phyloP scores from a whole-genome alignment of 35 echinoderm and acorn worm species.

The Stichopus chloronotus region DNA sequence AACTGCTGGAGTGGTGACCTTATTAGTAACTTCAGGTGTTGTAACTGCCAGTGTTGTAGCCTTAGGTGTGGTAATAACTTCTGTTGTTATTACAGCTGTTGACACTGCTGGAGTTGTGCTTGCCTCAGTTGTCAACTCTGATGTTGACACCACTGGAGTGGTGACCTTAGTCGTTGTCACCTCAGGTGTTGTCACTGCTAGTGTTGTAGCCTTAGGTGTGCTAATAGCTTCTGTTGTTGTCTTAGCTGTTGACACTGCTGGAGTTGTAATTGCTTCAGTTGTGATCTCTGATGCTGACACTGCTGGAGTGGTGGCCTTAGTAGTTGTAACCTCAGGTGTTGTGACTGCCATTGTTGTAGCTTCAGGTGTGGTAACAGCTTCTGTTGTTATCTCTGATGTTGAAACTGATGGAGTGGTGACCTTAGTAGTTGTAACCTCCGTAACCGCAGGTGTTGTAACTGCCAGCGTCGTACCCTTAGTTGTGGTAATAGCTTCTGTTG shows the following conservation, averaged over 20 bases:
- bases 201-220: conserved; percentile 4
- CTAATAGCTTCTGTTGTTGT: conserved; percentile 25
- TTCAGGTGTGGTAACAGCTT: neutral
- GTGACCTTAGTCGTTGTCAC: conserved; percentile 46
- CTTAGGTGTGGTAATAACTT: conserved; percentile 29
- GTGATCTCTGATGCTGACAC: neutral
- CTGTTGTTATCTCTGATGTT: conserved; percentile 24
- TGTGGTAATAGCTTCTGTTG: neutral
- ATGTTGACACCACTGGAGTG: conserved; percentile 58
- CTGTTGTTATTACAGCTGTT: conserved; percentile 20
- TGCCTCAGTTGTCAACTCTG: conserved; percentile 20
- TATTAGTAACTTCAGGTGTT: conserved; percentile 51
- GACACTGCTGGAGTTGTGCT: conserved; percentile 36
- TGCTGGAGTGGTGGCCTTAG: neutral
- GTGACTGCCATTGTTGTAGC: neutral
- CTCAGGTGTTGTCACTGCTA: conserved; percentile 16
- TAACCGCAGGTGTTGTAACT: conserved; percentile 32
- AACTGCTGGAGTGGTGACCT: neutral
- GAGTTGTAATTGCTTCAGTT: neutral
- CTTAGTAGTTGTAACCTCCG: neutral
- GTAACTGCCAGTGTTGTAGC: conserved; percentile 24
- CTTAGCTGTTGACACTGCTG: neutral
- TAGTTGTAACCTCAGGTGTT: conserved; percentile 32
- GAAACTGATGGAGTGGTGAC: conserved; percentile 15
- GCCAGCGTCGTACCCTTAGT: neutral